Evolutionary conservation across 1,140 invertebrate species (phyloP), one percentile per base, ranked within the genome.

Genomic region (Trichonephila clavata): DNA sequence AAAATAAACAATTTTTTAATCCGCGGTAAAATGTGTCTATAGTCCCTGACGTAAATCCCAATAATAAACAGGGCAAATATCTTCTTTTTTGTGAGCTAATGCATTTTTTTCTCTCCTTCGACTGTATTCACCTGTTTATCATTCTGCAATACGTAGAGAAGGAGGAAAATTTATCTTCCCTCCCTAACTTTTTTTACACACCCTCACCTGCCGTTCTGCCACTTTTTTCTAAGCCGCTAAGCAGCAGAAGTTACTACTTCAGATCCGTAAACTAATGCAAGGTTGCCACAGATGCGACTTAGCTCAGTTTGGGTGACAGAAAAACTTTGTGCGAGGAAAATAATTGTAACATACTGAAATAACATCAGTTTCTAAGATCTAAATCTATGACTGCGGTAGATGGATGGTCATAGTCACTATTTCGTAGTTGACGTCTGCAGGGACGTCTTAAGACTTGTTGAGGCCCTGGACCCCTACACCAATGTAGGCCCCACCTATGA

Each of bases 1-100:
- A 81, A 81, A 81, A 81, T 81, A 83, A 83, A 83, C 43, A 57
- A 7, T 59, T 32, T 32, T 32, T 83, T 83, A 83, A 83, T 83
- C 81, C 50, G 4, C 3, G 20, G 20, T 59, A 50, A 87, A 87
- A 87, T 87, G 86, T 65, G 6, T 43, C 27, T 61, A 87, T 43
- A 65, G 86, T 27, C 65, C 87, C 87, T 89, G 68, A 89, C 63
- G 27, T 77, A 77, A 89, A 89, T 89, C 87, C 43, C 14, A 71
- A 89, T 71, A 57, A 77, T 77, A 89, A 89, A 89, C 65, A 89
- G 24, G 71, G 16, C 16, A 71, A 21, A 8, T 18, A 43, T 14
- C 27, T 86, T 86, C 63, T 57, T 60, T 63, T 32, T 20, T 32
- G 24, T 16, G 14, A 27, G 6, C 16, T 77, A 18, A 14, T 61